phyloP scores from a whole-genome alignment of 2,888 invertebrate genomes.

The Octodonta nipae region DNA sequence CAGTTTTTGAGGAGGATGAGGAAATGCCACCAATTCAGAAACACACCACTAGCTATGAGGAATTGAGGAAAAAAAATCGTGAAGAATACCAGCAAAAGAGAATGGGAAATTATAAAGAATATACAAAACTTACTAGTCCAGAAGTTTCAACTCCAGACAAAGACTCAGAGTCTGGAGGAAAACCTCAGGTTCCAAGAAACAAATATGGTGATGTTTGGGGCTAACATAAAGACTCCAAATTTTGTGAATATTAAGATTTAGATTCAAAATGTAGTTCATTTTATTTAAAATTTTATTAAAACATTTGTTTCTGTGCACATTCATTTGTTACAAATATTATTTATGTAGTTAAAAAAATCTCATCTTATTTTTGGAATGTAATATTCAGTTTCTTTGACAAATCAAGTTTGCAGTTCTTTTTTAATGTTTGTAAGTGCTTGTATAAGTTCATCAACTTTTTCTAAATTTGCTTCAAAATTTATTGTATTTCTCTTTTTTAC shows the following conservation, averaged over 20 bases:
- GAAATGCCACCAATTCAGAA: slow-evolving; percentile 37
- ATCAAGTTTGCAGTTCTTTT: slow-evolving; percentile 14
- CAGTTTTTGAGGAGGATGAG: slow-evolving; percentile 38
- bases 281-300: no score
- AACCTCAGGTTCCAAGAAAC: slow-evolving; percentile 14
- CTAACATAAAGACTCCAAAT: no score
- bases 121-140: slow-evolving; percentile 9
- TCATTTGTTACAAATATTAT: no score
- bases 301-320: no score
- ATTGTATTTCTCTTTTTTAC: slow-evolving; percentile 16
- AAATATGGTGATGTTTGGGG: slow-evolving; percentile 26
- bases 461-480: slow-evolving; percentile 31
- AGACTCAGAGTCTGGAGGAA: slow-evolving; percentile 3
- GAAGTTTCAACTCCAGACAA: slow-evolving; percentile 6
- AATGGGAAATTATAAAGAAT: slow-evolving; percentile 20
- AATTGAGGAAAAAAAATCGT: slow-evolving; percentile 55
- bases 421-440: slow-evolving; percentile 20
- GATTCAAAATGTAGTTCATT: no score
- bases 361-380: no score
- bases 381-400: no score
- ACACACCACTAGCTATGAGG: slow-evolving; percentile 52
- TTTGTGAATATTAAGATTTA: no score
- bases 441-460: slow-evolving; percentile 26
- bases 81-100: slow-evolving; percentile 42
- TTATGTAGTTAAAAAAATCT: no score